Evolutionary conservation across 2,113 vertebrate genomes (phyloP), one percentile per base, ranked within the genome.

Genomic region (Aegithalos caudatus): DNA sequence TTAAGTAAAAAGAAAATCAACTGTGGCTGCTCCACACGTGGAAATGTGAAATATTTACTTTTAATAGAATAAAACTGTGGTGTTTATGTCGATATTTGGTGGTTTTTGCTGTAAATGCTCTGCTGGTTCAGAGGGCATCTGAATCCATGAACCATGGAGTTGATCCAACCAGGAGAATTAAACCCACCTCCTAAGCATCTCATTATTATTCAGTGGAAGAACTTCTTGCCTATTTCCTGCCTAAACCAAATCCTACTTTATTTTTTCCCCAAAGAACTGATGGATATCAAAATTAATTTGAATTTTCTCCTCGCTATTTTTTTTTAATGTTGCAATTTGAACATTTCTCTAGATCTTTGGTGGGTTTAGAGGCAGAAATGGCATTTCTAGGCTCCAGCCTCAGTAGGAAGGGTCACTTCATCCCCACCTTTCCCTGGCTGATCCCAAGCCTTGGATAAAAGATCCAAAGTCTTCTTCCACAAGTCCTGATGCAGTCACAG

Each of bases 21-120:
- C 7, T 31, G 12, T 45, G 5, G 1, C 40, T 66, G 17, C 33
- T 51, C 29, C 2, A 20, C 14, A 40, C 6, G 2, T 0, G 1
- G 25, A 45, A 88, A 66, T 56, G 45, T 0, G 27, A 38, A 47
- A 60, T 56, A n/a, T 35, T 14, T 11, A 2, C 12, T 61, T 58
- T 28, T 15, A 28, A 24, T 12, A 29, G 54, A 22, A 20, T 6
- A 22, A 83, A 78, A 5, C 1, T 4, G 1, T 2, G 18, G 25
- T 47, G 21, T 80, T 70, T 19, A 6, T 0, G 1, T 21, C 51
- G 27, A 7, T 47, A 5, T 69, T 88, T 74, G 4, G 3, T 48
- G 11, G 22, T 1, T 89, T 60, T 47, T 78, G 21, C 16, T 79
- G 69, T n/a, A 5, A 10, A 2, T 16, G 9, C 31, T 69, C 1